Base-by-base conservation (phyloP, 2,888 invertebrate species). In the Protophormia terraenovae region DNA sequence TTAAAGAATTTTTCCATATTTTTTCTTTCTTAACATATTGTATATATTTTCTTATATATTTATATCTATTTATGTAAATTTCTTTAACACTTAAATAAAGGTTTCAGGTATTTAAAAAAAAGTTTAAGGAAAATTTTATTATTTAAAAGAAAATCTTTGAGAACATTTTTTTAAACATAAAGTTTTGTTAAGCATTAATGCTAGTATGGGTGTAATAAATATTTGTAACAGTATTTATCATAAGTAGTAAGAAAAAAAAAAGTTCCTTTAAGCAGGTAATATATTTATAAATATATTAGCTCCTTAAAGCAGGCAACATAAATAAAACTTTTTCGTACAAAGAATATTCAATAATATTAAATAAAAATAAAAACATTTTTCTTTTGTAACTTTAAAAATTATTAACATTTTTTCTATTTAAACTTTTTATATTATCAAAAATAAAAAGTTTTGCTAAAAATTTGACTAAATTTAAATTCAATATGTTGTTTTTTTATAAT, bases 71-170 rank as follows among this genome's bases (percentile, higher is more conserved):
- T 50, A 64, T 24, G 55, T 58, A 67, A 45, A 67, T 67, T 58
- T 77, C 2, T 58, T 50, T 53, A 27, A 12, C 29, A 14, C 12
- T 5, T n/a, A 64, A 60, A 19, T n/a, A 24, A 67, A 22, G 19
- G 22, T 16, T 55, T 77, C 8, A 3, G 67, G 19, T 29, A 58
- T 32, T 32, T 69, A 3, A 50, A 78, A n/a, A n/a, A 50, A 16
- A 50, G 14, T 60, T 60, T 69, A 60, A 47, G 58, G 3, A 45
- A n/a, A 60, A 78, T 69, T 16, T 19, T 53, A 53, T 64, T n/a
- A n/a, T n/a, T n/a, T 38, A 38, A 22, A 60, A 45, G 8, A 22
- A 45, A 19, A 45, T 72, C 58, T 60, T 45, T 29, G 29, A 32
- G 1, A 29, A 50, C 3, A 50, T 22, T 50, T 22, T 22, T 24